Conservation (phyloP, 1,140 invertebrate species). For the Spodoptera frugiperda region DNA sequence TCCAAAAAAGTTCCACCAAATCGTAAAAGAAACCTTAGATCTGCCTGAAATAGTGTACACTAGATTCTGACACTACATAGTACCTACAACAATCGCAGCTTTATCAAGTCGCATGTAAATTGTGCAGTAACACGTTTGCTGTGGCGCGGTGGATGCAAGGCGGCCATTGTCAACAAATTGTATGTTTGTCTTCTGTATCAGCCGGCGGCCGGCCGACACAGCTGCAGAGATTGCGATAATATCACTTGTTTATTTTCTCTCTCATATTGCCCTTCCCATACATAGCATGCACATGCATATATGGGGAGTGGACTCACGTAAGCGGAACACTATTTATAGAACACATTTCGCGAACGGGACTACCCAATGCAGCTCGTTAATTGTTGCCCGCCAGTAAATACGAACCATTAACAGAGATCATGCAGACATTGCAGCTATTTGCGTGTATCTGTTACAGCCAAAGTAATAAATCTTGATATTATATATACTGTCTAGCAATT, state of each 20-base stretch:
- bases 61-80: too few relatives aligned
- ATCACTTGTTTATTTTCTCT: constrained; percentile 28
- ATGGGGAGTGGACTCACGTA: constrained; percentile 2
- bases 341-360: constrained; percentile 11
- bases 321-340: constrained; percentile 46
- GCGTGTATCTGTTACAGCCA: too few relatives aligned
- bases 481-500: too few relatives aligned
- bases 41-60: too few relatives aligned
- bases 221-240: constrained; percentile 37
- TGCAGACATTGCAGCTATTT: constrained; percentile 33
- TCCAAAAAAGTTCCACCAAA: too few relatives aligned
- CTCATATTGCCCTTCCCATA: constrained; percentile 28
- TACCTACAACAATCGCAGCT: neutral
- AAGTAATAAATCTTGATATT: too few relatives aligned
- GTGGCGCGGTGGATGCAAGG: neutral
- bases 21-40: too few relatives aligned
- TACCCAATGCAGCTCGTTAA: constrained; percentile 26
- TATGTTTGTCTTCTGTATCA: constrained; percentile 40
- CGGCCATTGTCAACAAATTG: constrained; percentile 38
- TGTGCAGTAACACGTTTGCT: neutral
- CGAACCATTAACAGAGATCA: constrained; percentile 24
- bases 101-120: neutral
- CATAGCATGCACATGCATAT: constrained; percentile 31
- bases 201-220: constrained; percentile 22
- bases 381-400: constrained; percentile 41